Conservation (phyloP, 2,888 invertebrate genomes). For the Agrotis segetum region DNA sequence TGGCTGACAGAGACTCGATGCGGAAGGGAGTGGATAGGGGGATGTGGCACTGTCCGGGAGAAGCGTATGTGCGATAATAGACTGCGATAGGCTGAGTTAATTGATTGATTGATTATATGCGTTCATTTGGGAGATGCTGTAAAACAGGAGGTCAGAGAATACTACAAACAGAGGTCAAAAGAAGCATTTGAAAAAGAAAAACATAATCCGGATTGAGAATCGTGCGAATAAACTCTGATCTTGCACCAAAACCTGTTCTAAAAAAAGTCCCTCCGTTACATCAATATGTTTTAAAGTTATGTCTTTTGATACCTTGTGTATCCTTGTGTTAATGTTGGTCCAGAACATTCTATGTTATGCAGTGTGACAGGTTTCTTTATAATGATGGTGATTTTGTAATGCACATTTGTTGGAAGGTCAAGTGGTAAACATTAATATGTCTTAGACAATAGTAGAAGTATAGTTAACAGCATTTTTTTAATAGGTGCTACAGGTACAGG, state of each 20-base stretch:
- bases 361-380: constrained; percentile 8
- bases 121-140: no score
- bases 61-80: no score
- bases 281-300: constrained; percentile 20
- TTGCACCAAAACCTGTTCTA: constrained; percentile 39
- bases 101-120: no score
- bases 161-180: no score
- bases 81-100: no score
- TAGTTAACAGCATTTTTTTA: background rate
- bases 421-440: background rate
- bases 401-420: constrained; percentile 16
- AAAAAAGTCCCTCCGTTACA: constrained; percentile 15
- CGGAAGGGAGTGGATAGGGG: no score
- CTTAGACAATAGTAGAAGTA: background rate
- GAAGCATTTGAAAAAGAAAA: background rate
- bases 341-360: constrained; percentile 37
- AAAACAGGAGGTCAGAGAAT: no score
- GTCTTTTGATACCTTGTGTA: background rate
- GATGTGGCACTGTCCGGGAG: no score
- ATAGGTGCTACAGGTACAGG: background rate
- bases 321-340: constrained; percentile 15
- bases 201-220: background rate
- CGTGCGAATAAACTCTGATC: background rate
- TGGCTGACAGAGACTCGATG: no score
- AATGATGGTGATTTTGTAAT: constrained; percentile 32